Evolutionary conservation across 2,888 invertebrate species (phyloP).

Genomic region (Anodontia alba): DNA sequence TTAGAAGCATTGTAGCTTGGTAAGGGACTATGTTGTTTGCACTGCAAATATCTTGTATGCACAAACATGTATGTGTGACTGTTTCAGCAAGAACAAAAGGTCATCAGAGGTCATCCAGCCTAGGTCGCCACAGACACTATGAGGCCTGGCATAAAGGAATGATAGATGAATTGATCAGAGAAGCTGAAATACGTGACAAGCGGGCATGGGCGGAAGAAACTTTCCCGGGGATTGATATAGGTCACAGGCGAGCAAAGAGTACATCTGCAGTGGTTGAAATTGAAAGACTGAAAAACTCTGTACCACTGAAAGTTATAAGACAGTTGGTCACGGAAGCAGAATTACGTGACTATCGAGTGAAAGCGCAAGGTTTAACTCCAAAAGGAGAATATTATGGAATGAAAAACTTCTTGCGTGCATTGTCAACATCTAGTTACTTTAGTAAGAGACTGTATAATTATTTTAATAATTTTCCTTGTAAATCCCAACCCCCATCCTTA

Average conservation of each 20-base stretch:
- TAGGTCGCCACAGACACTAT: not conserved
- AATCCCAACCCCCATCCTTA: slow-evolving; percentile 36
- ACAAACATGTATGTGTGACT: not conserved
- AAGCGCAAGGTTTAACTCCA: slow-evolving; percentile 53
- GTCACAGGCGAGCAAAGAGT: slow-evolving; percentile 34
- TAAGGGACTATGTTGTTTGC: not conserved
- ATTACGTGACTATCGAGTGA: slow-evolving; percentile 55
- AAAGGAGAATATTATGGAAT: slow-evolving; percentile 61
- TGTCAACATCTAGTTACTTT: slow-evolving; percentile 52
- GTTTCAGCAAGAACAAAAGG: slow-evolving; percentile 1
- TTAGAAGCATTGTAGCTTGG: slow-evolving; percentile 9
- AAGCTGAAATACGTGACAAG: slow-evolving; percentile 54
- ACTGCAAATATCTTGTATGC: not conserved
- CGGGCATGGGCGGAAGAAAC: slow-evolving; percentile 50
- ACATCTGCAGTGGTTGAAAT: slow-evolving; percentile 42
- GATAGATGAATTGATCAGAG: slow-evolving; percentile 39
- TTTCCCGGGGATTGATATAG: slow-evolving; percentile 42
- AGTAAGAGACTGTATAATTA: slow-evolving; percentile 24
- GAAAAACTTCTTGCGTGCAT: slow-evolving; percentile 49
- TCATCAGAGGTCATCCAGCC: not conserved
- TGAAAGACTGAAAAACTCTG: slow-evolving; percentile 37
- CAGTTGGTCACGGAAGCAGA: slow-evolving; percentile 50
- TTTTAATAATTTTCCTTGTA: slow-evolving; percentile 41
- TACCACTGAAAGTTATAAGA: slow-evolving; percentile 51
- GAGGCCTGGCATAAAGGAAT: slow-evolving; percentile 55